Percentiles rank a stretch among this genome's conserved stretches.
Evolutionary conservation across 2,888 invertebrate species (phyloP).

Genomic region (Boloria euphrosyne): DNA sequence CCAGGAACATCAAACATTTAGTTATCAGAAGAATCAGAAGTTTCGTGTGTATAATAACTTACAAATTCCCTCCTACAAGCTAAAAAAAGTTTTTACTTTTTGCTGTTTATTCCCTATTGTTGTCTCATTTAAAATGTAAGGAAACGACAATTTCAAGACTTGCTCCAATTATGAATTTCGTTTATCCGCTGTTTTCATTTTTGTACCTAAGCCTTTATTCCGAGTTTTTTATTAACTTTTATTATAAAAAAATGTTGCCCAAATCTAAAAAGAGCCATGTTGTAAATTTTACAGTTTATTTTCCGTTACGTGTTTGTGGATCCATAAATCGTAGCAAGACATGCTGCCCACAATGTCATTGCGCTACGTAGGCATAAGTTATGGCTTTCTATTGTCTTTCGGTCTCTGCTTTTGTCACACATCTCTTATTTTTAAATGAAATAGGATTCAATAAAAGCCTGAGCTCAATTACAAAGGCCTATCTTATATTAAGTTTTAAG

Average conservation of each 20-base stretch:
- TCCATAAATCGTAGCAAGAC: conserved; percentile 35
- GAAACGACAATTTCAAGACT: neutral
- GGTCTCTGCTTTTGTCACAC: conserved; percentile 27
- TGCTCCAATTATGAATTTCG: too few relatives aligned
- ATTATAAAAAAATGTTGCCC: too few relatives aligned
- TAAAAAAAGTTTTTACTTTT: too few relatives aligned
- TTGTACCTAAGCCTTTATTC: neutral
- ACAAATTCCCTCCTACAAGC: too few relatives aligned
- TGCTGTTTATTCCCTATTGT: neutral
- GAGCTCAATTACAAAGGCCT: conserved; percentile 8
- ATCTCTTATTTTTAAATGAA: conserved; percentile 31
- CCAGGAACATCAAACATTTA: conserved; percentile 3
- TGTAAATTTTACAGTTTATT: conserved; percentile 37
- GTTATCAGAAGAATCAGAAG: neutral
- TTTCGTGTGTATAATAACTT: neutral
- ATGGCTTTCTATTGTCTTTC: conserved; percentile 38
- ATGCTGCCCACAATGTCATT: conserved; percentile 36
- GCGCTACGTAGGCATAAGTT: conserved; percentile 34
- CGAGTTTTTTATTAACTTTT: neutral
- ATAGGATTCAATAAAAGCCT: conserved; percentile 20
- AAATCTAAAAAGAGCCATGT: conserved; percentile 9
- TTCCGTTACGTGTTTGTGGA: conserved; percentile 35
- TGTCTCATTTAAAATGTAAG: neutral
- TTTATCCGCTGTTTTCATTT: too few relatives aligned
- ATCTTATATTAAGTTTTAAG: conserved; percentile 1